Base-by-base conservation (phyloP, 2,888 invertebrate species). In the Seladonia tumulorum region DNA sequence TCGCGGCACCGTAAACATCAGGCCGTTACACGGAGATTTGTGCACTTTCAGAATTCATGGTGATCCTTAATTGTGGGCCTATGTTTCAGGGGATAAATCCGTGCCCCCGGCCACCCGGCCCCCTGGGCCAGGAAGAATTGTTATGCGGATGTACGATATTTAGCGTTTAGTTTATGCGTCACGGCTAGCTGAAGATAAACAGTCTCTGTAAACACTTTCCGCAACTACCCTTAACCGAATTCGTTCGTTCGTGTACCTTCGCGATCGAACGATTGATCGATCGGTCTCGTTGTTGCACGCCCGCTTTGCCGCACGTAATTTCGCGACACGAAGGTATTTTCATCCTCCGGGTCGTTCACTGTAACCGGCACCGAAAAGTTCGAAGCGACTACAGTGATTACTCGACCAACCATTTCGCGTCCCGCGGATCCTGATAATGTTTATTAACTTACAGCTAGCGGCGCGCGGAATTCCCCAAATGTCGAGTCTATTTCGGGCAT, bases 11-110 rank as follows among this genome's bases (percentile, higher is more conserved):
- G 66, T 70, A 70, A 70, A 53, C 47, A 53, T 18, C 49, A 25
- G 49, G 70, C 68, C 68, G 25, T 53, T 68, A 53, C 76, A 39
- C 53, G 49, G 53, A 70, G 77, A 77, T 77, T 77, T 77, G 77
- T 70, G 49, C 39, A 66, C 47, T 53, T 70, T 53, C 18, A 7
- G 77, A 39, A 25, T 42, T 68, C 42, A 68, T 42, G 74, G 63
- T 39, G 74, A 66, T 79, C 63, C 79, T n/a, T 39, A 57, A 74
- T 70, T 77, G 53, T 70, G 68, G 49, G 22, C 35, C 68, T 49
- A 53, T 22, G 25, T 39, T 77, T 42, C 29, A 10, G 49, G 68
- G 49, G 25, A 53, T 39, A 39, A 70, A 25, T 77, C 39, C 39
- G n/a, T 39, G 72, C 22, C 22, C 49, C n/a, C n/a, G n/a, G n/a